Evolutionary conservation across 1,140 invertebrate genomes (phyloP), one percentile per base, ranked within the genome.

Genomic region (Condylostylus longicornis): DNA sequence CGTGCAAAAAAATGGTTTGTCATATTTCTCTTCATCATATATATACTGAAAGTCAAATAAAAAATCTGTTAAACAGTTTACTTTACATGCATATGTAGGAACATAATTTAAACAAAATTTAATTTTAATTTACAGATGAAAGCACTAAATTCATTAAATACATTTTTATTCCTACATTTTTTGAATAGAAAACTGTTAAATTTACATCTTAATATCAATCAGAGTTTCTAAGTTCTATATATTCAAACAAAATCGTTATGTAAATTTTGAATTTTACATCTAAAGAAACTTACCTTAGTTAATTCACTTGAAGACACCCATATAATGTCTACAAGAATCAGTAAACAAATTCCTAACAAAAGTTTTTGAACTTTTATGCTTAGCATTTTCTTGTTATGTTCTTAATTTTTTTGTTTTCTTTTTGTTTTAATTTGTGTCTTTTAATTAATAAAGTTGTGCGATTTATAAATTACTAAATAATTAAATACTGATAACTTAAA

Each of bases 1-100:
- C 6, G 85, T 87, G 46, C 72, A 86, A 59, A 89, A 90, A 63
- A 86, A 89, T 37, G 86, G 84, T 49, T 89, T 89, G 51, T 83
- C 70, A 54, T 73, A 89, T 15, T 77, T 65, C 51, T 74, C 75
- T 65, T 83, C 70, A 44, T 75, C 70, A 51, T 86, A 88, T 33
- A 89, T 73, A 62, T 82, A 86, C 83, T 90, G 64, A 35, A 73
- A 71, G 39, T 32, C 35, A 58, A 48, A 42, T 37, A 34, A 40
- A 45, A 45, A 31, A 41, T n/a, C n/a, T n/a, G n/a, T n/a, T n/a
- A n/a, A n/a, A n/a, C n/a, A n/a, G n/a, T n/a, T n/a, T n/a, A n/a
- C n/a, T n/a, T n/a, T n/a, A n/a, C n/a, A n/a, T n/a, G n/a, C n/a
- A n/a, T n/a, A n/a, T n/a, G n/a, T n/a, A n/a, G n/a, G n/a, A n/a